Conservation (phyloP, 2,888 invertebrate species). For the Chrysolina oricalcia region DNA sequence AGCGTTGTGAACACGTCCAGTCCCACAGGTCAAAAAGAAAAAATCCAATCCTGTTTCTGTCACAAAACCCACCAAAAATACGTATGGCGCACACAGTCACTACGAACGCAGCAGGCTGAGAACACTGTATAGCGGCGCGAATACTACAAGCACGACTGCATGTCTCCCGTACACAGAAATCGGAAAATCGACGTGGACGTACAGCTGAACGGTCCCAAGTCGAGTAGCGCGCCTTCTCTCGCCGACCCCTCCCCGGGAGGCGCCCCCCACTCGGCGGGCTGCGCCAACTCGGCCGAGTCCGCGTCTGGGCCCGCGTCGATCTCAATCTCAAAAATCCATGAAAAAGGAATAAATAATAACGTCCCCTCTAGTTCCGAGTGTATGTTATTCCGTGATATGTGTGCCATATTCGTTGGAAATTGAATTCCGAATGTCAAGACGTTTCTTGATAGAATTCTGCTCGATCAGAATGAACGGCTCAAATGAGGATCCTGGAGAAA, state of each 20-base stretch:
- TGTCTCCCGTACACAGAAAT: constrained; percentile 64
- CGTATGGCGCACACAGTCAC: constrained; percentile 43
- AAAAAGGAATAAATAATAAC: constrained; percentile 73
- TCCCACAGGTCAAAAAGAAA: constrained; percentile 64
- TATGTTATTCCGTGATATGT: constrained; percentile 36
- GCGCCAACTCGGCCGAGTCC: constrained; percentile 66
- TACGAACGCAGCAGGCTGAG: constrained; percentile 21
- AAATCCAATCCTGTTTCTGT: constrained; percentile 45
- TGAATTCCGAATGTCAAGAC: constrained; percentile 33
- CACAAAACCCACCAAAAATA: constrained; percentile 38
- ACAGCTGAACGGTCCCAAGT: constrained; percentile 40
- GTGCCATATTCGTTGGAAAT: constrained; percentile 43
- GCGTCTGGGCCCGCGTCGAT: constrained; percentile 72
- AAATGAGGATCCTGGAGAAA: neutral
- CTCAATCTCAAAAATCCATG: constrained; percentile 71
- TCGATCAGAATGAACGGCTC: neutral
- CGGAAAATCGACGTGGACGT: constrained; percentile 51
- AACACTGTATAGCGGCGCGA: constrained; percentile 41
- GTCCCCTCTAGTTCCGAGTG: constrained; percentile 38
- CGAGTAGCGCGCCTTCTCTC: constrained; percentile 65
- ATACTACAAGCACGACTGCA: constrained; percentile 66
- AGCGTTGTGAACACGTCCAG: constrained; percentile 68
- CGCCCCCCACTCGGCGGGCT: constrained; percentile 63
- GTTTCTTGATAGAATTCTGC: neutral
- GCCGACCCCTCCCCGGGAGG: constrained; percentile 64